Conservation (phyloP, 1,140 invertebrate species). For the Potamilus streckersoni region DNA sequence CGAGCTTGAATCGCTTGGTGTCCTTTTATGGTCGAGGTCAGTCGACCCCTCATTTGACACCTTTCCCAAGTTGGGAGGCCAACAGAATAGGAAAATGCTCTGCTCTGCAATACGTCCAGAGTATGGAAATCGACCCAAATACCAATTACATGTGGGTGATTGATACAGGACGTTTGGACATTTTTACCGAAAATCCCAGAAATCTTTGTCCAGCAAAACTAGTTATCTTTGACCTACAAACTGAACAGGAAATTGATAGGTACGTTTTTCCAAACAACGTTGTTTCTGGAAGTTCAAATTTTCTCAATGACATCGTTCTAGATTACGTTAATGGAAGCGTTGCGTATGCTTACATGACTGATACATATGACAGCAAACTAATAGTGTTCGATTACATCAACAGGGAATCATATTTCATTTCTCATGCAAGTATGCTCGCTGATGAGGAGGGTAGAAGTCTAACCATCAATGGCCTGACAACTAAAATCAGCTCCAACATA, state of each 20-base stretch:
- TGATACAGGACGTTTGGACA: slow-evolving; percentile 38
- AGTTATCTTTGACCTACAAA: slow-evolving; percentile 35
- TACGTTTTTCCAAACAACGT: slow-evolving; percentile 36
- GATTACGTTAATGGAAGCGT: slow-evolving; percentile 38
- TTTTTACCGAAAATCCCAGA: background rate
- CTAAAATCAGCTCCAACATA: slow-evolving; percentile 18
- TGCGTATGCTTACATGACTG: slow-evolving; percentile 46
- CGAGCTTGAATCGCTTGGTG: slow-evolving; percentile 35
- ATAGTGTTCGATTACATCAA: slow-evolving; percentile 32
- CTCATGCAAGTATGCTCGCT: slow-evolving; percentile 33
- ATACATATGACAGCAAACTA: slow-evolving; percentile 32
- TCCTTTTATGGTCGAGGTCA: background rate
- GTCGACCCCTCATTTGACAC: slow-evolving; percentile 15
- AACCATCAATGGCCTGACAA: background rate
- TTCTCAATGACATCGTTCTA: slow-evolving; percentile 50
- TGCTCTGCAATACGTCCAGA: slow-evolving; percentile 48
- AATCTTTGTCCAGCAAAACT: slow-evolving; percentile 45
- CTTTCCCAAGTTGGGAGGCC: slow-evolving; percentile 41
- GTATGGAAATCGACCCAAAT: slow-evolving; percentile 53
- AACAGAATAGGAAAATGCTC: slow-evolving; percentile 43
- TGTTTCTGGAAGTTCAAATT: slow-evolving; percentile 30
- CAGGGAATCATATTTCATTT: slow-evolving; percentile 28
- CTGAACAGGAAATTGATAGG: slow-evolving; percentile 5
- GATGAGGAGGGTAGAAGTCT: slow-evolving; percentile 8
- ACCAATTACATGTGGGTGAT: slow-evolving; percentile 50